Conservation (phyloP, 1,140 invertebrate genomes). For the Ooceraea biroi region DNA sequence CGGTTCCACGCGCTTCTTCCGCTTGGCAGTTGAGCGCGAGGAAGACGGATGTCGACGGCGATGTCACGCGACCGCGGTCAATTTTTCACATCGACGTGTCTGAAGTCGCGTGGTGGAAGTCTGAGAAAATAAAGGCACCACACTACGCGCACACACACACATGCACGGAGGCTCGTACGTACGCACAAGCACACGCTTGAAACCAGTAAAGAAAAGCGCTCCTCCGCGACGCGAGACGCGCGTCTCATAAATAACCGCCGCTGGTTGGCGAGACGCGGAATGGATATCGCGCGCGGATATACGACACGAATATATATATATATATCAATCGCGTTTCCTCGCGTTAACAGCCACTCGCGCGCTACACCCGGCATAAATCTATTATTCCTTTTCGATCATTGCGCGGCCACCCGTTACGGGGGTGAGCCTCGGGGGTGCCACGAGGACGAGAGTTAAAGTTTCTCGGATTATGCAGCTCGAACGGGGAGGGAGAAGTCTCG, state of each 20-base stretch:
- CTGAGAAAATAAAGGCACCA: slow-evolving; percentile 19
- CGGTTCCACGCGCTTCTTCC: slow-evolving; percentile 40
- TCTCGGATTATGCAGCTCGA: neutral
- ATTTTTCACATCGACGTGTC: slow-evolving; percentile 52
- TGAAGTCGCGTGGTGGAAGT: slow-evolving; percentile 21
- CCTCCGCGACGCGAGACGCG: neutral
- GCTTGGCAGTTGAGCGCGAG: slow-evolving; percentile 25
- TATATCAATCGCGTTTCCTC: slow-evolving; percentile 52
- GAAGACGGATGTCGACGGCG: slow-evolving; percentile 54
- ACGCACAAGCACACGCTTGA: neutral
- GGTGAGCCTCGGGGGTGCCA: no score
- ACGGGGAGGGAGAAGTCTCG: neutral
- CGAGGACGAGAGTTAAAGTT: slow-evolving; percentile 35
- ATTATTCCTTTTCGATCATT: slow-evolving; percentile 58
- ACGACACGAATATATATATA: slow-evolving; percentile 48
- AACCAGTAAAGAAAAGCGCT: neutral
- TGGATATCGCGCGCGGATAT: slow-evolving; percentile 50
- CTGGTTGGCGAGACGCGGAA: slow-evolving; percentile 40
- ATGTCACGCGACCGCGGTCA: slow-evolving; percentile 29
- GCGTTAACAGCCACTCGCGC: slow-evolving; percentile 50
- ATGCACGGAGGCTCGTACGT: no score
- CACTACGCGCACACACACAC: slow-evolving; percentile 26
- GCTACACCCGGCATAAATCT: slow-evolving; percentile 54
- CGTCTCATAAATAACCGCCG: slow-evolving; percentile 49
- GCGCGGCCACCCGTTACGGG: neutral